Evolutionary conservation across 2,888 invertebrate species (phyloP).

Genomic region (Polymixis lichenea): DNA sequence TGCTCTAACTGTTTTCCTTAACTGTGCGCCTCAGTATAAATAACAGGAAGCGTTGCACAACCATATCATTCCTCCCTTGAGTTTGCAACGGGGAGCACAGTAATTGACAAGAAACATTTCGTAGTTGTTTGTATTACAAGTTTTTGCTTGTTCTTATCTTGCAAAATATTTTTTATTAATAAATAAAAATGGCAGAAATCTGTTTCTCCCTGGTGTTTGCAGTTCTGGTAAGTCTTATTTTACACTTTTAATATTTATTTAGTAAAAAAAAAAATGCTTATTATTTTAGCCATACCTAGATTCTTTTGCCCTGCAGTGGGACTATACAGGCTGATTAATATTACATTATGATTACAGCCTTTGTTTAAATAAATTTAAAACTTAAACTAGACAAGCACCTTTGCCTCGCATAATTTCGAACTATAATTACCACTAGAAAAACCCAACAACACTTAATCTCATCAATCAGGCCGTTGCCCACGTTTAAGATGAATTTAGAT

Average conservation of each 20-base stretch:
- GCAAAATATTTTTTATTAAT: neutral
- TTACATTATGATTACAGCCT: no score
- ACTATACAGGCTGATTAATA: no score
- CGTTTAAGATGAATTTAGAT: neutral
- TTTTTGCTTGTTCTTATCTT: neutral
- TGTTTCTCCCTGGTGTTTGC: neutral
- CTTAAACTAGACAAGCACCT: neutral
- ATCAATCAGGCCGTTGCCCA: neutral
- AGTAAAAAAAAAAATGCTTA: neutral
- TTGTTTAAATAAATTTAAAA: neutral
- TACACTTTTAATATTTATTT: neutral
- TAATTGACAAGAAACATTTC: neutral
- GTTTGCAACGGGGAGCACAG: neutral
- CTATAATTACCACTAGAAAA: conserved; percentile 15
- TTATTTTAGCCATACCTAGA: neutral
- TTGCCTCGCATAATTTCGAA: neutral
- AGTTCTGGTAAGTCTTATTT: conserved; percentile 33
- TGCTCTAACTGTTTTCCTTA: conserved; percentile 31
- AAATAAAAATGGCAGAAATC: conserved; percentile 27
- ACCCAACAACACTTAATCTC: neutral
- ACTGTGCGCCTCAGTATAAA: conserved; percentile 25
- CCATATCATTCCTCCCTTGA: neutral
- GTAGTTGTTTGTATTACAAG: neutral
- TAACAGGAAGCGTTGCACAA: neutral
- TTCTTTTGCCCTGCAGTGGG: no score